Percentiles rank a stretch among this genome's conserved stretches.
Evolutionary conservation across 2,113 vertebrate species (phyloP).

Genomic region (Noturus placidus): DNA sequence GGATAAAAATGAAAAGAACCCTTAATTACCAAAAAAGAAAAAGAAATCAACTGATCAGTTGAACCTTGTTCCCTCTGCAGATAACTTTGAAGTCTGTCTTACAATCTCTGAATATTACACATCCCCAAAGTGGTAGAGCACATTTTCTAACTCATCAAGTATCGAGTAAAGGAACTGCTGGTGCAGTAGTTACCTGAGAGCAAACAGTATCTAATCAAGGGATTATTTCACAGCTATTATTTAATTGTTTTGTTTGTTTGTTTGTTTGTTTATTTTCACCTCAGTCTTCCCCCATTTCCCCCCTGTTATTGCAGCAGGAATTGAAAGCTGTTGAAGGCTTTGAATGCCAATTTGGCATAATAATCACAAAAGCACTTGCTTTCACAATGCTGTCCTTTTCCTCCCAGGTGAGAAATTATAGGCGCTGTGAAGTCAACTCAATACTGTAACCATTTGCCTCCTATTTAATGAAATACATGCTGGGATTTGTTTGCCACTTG

Average conservation of each 20-base stretch:
- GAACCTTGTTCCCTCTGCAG: background rate
- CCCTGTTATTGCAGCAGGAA: background rate
- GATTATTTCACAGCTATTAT: background rate
- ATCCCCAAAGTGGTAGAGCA: background rate
- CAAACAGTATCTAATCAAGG: background rate
- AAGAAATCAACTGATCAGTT: background rate
- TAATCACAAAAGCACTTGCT: conserved; percentile 3
- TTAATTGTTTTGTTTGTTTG: background rate
- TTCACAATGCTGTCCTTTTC: background rate
- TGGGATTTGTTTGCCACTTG: background rate
- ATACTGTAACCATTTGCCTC: background rate
- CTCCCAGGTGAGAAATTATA: background rate
- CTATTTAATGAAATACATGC: background rate
- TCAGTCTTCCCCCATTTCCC: background rate
- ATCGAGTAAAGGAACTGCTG: background rate
- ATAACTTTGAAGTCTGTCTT: background rate
- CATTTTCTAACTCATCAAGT: background rate
- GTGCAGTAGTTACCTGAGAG: background rate
- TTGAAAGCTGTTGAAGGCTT: background rate
- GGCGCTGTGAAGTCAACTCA: background rate
- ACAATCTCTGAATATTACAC: background rate
- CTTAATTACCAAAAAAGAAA: background rate
- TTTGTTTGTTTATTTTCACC: background rate
- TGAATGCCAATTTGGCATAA: background rate
- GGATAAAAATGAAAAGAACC: too few species aligned